Percentiles rank a stretch among this genome's conserved stretches.
Evolutionary conservation across 1,140 invertebrate species (phyloP).

Genomic region (Trinorchestia longiramus): DNA sequence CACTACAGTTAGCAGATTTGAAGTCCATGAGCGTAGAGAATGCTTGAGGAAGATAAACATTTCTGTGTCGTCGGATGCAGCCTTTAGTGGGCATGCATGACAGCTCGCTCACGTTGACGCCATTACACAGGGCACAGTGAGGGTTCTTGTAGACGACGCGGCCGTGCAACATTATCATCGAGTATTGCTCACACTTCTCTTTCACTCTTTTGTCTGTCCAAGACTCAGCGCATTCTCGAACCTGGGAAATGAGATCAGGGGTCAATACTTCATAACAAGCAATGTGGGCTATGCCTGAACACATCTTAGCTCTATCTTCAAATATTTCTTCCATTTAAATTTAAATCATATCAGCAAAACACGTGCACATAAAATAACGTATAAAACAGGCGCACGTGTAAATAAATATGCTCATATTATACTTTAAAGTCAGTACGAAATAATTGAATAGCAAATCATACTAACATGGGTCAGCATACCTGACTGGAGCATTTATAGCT

Average conservation of each 20-base stretch:
- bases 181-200: conserved; percentile 63
- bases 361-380: too few species aligned
- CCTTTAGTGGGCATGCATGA: conserved; percentile 54
- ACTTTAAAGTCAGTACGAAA: neutral
- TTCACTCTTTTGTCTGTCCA: conserved; percentile 60
- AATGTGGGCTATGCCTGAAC: too few species aligned
- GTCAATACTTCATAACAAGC: too few species aligned
- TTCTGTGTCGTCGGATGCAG: conserved; percentile 24
- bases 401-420: neutral
- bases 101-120: conserved; percentile 56
- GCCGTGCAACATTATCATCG: conserved; percentile 42
- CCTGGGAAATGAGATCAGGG: conserved; percentile 51
- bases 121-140: conserved; percentile 70
- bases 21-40: conserved; percentile 66
- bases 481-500: neutral
- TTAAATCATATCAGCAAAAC: too few species aligned
- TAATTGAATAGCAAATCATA: neutral
- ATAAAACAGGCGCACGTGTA: too few species aligned
- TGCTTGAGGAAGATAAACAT: neutral
- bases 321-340: too few species aligned
- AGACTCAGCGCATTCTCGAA: conserved; percentile 57
- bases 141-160: conserved; percentile 69
- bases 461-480: neutral
- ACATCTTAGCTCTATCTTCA: too few species aligned
- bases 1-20: conserved; percentile 65